A percentile compares a stretch with the other conserved stretches of the same genome.
phyloP scores from a whole-genome alignment of 2,888 invertebrate genomes.

The Pterobdella sp. region DNA sequence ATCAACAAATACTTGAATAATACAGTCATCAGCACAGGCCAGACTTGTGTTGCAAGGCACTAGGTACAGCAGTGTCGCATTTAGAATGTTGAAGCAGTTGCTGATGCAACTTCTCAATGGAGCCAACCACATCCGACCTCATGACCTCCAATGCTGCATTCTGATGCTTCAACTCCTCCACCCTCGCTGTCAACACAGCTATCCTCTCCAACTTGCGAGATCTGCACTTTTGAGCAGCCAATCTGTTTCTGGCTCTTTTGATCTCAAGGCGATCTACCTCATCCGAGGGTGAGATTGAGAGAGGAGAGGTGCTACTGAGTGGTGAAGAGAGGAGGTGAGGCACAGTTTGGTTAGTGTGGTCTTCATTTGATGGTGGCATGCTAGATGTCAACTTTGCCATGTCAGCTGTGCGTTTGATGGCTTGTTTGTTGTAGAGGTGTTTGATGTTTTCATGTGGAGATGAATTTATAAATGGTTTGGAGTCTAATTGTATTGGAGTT shows the following conservation, averaged over 20 bases:
- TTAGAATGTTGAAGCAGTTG: slow-evolving; percentile 10
- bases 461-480: not conserved
- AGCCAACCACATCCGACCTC: not conserved
- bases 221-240: slow-evolving; percentile 93
- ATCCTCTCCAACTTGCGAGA: slow-evolving; percentile 90
- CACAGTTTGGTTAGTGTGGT: slow-evolving; percentile 62
- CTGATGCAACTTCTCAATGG: not conserved
- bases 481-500: not conserved
- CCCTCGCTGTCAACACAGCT: slow-evolving; percentile 85
- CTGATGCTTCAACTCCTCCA: slow-evolving; percentile 77
- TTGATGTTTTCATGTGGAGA: not conserved
- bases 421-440: not conserved
- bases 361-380: not conserved
- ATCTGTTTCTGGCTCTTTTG: slow-evolving; percentile 85
- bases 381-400: not conserved
- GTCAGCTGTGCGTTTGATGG: not conserved
- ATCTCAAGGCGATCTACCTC: slow-evolving; percentile 90
- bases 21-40: not conserved
- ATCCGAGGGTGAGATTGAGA: slow-evolving; percentile 90
- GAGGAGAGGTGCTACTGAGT: slow-evolving; percentile 48
- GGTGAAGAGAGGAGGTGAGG: slow-evolving; percentile 56
- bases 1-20: too few relatives aligned
- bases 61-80: not conserved
- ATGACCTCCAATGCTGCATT: slow-evolving; percentile 67
- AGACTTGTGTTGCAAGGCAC: too few relatives aligned